Base-by-base conservation (phyloP, 23 tunicate genomes). In the Corella eumyota region DNA sequence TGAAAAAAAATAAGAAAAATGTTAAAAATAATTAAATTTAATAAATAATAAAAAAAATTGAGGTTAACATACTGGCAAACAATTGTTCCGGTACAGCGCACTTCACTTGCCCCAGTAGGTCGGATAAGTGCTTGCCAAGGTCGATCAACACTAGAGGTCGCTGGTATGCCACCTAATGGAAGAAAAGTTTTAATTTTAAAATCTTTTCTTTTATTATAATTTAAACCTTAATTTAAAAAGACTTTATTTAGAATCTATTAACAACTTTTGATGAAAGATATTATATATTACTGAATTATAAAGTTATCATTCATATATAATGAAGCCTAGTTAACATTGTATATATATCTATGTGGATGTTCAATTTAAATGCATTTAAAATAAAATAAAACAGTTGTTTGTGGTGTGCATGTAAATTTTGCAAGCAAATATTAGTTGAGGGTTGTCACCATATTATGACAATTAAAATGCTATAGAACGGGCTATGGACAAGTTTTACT, bases 31-130 rank as follows among this genome's bases (percentile, higher is more conserved):
- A 11, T 15, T 44, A 44, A 15, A 11, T 11, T 23, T 23, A 54
- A 54, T 7, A 54, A n/a, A n/a, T n/a, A n/a, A n/a, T n/a, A n/a
- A n/a, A n/a, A n/a, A n/a, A n/a, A n/a, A n/a, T n/a, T n/a, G n/a
- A n/a, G n/a, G n/a, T n/a, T n/a, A n/a, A n/a, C 88, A 72, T 62
- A 88, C 96, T 77, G 61, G 81, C 96, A 88, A 53, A 88, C 62
- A 3, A 77, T 56, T 0, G 58, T 67, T 40, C 96, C 96, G 25
- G 74, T 68, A 77, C 96, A 88, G 54, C 81, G 46, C 13, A 75
- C 67, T 15, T 9, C 50, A 26, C 36, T 45, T 1, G 62, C 3
- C 7, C 90, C 90, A 48, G 34, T 23, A 2, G 53, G 32, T 24
- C 73, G 70, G 25, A 88, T 78, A 4, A 88, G 2, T 4, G 44